Conservation (phyloP, 1,140 invertebrate genomes). For the Campoletis sonorensis region DNA sequence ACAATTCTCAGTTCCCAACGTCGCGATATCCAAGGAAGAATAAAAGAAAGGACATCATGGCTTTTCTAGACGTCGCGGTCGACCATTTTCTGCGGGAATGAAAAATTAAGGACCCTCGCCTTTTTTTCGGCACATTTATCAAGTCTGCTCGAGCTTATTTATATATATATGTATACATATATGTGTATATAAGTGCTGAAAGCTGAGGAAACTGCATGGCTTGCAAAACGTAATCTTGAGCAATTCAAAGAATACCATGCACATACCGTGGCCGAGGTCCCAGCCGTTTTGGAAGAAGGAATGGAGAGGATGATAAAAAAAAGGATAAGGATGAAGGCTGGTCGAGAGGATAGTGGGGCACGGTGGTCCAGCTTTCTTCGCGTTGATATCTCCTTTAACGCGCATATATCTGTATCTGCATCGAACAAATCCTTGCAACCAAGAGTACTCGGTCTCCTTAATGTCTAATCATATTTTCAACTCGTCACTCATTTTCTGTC, state of each 20-base stretch:
- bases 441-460: constrained; percentile 9
- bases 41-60: constrained; percentile 9
- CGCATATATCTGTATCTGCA: constrained; percentile 30
- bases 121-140: constrained; percentile 67
- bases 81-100: constrained; percentile 50
- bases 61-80: not conserved
- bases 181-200: constrained; percentile 33
- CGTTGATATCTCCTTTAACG: constrained; percentile 57
- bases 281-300: not conserved
- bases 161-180: not conserved
- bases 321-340: not conserved
- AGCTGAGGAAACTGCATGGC: constrained; percentile 63
- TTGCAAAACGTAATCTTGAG: constrained; percentile 70
- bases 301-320: not conserved
- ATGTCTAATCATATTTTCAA: constrained; percentile 47
- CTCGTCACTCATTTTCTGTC: constrained; percentile 7
- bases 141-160: constrained; percentile 51
- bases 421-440: not conserved
- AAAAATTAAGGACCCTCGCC: constrained; percentile 66
- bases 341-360: not conserved
- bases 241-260: constrained; percentile 68
- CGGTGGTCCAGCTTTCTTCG: not conserved
- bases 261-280: not conserved
- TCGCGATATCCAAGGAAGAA: constrained; percentile 32
- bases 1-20: not conserved